These are phyloP conservation scores for Formica aserva DNA, from an alignment of 2,888 invertebrate genomes.

Conservation along the genomic window DNA sequence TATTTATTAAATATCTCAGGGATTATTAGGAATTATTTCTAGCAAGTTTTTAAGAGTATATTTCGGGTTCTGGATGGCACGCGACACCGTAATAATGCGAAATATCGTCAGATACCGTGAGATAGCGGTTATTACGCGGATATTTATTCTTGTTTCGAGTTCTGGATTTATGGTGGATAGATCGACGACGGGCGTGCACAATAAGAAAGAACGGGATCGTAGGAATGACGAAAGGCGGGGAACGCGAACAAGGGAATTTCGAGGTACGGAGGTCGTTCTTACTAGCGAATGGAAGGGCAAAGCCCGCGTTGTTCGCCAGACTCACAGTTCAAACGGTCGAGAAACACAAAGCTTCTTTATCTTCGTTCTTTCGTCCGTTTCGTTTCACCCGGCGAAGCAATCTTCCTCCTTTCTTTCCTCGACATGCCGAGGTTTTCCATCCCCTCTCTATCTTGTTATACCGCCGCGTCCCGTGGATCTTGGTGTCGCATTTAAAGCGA, in stretches of 20 bases:
- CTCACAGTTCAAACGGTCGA: constrained; percentile 72
- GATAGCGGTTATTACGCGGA: constrained; percentile 63
- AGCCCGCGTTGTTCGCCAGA: constrained; percentile 66
- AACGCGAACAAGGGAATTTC: constrained; percentile 37
- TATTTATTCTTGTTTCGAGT: constrained; percentile 50
- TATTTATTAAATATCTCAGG: background rate
- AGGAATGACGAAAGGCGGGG: constrained; percentile 33
- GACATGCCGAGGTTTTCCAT: constrained; percentile 27
- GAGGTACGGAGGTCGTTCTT: constrained; percentile 54
- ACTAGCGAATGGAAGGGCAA: constrained; percentile 63
- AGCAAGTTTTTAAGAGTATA: background rate
- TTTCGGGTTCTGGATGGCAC: constrained; percentile 1
- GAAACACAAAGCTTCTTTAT: constrained; percentile 78
- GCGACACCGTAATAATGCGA: constrained; percentile 46
- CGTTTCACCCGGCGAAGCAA: constrained; percentile 70
- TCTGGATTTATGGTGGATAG: constrained; percentile 23
- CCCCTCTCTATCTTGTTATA: constrained; percentile 37
- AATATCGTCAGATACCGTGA: constrained; percentile 56
- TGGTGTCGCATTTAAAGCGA: constrained; percentile 39
- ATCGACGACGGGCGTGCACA: constrained; percentile 49
- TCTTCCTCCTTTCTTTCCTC: constrained; percentile 65
- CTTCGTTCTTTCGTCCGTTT: constrained; percentile 62
- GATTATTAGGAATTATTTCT: background rate
- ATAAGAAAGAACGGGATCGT: constrained; percentile 53
- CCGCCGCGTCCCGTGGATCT: constrained; percentile 41